These are phyloP conservation scores for Schrankia costaestrigalis DNA, from an alignment of 2,888 invertebrate genomes.

Conservation along the genomic window DNA sequence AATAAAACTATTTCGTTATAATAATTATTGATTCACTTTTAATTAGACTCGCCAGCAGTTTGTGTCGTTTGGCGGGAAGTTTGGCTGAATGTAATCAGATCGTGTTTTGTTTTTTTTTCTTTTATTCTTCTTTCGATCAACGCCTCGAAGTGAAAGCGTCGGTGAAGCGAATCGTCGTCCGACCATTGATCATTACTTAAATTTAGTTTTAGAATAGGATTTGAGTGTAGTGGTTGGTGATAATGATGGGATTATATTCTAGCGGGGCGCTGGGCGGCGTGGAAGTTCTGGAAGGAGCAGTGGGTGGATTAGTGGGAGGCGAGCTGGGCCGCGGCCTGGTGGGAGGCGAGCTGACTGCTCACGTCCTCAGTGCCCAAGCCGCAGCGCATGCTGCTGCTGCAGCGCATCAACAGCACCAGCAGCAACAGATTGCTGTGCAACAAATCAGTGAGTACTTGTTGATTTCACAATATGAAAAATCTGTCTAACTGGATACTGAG, in stretches of 20 bases:
- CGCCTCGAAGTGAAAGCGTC: conserved; percentile 39
- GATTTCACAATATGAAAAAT: too few species aligned
- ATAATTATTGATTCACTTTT: too few species aligned
- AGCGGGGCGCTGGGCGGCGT: conserved; percentile 80
- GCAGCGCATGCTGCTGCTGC: conserved; percentile 74
- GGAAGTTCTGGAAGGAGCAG: conserved; percentile 63
- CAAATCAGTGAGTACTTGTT: conserved; percentile 66
- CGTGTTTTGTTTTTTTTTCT: conserved; percentile 40
- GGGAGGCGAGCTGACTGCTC: conserved; percentile 67
- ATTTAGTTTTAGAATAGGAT: conserved; percentile 18
- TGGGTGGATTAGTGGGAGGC: conserved; percentile 57
- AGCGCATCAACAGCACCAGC: conserved; percentile 57
- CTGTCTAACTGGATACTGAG: not conserved
- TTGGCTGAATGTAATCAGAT: conserved; percentile 33
- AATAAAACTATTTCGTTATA: conserved; percentile 12
- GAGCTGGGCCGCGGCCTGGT: conserved; percentile 64
- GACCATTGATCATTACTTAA: conserved; percentile 26
- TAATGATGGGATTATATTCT: conserved; percentile 76
- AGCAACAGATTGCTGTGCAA: conserved; percentile 68
- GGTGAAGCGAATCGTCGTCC: conserved; percentile 29
- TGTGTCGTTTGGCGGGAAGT: conserved; percentile 33
- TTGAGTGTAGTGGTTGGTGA: conserved; percentile 40
- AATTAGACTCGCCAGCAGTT: conserved; percentile 1
- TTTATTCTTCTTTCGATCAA: conserved; percentile 13
- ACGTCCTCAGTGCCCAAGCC: conserved; percentile 71